Base-by-base conservation (phyloP, 2,113 vertebrate genomes). In the Larimichthys polyactis region DNA sequence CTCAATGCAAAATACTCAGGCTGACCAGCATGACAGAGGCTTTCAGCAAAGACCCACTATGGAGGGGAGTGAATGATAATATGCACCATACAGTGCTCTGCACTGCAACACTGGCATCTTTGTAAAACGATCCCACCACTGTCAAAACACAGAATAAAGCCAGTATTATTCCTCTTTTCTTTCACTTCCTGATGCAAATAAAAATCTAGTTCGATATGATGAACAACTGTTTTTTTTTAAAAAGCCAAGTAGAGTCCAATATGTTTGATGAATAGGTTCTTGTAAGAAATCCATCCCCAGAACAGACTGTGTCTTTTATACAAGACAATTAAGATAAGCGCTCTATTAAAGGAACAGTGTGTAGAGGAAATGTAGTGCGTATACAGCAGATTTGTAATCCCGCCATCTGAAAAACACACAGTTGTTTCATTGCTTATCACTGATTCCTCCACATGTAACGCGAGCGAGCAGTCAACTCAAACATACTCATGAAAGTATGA, bases 1-100 rank as follows among this genome's bases (percentile, higher is more conserved):
- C 82, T 87, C 85, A 86, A 79, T 90, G 89, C 87, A 92, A 91
- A 92, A 90, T 29, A 79, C 63, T 69, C 76, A 11, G 73, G 74
- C 76, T 87, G 84, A 86, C 85, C 86, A 85, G 88, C 85, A 63
- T 78, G 87, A 82, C 85, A 83, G 83, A 79, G 72, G 86, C 69
- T 91, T 91, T 87, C 78, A 83, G 82, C 71, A 86, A 69, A 89
- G 79, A 82, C 66, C 85, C 72, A 75, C 82, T 72, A 78, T 55
- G 69, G 78, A 81, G 83, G 74, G 48, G 63, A 72, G 73, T 54
- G 84, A 84, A 82, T 77, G 76, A 77, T 88, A 89, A 85, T 84
- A 51, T 83, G 77, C 75, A 76, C 44, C 83, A 87, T 49, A 69
- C 67, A 74, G 87, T 44, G 85, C 17, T 71, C 36, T 44, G 67